Evolutionary conservation across 2,888 invertebrate genomes (phyloP), one percentile per base, ranked within the genome.

Genomic region (Cyclophora punctaria): DNA sequence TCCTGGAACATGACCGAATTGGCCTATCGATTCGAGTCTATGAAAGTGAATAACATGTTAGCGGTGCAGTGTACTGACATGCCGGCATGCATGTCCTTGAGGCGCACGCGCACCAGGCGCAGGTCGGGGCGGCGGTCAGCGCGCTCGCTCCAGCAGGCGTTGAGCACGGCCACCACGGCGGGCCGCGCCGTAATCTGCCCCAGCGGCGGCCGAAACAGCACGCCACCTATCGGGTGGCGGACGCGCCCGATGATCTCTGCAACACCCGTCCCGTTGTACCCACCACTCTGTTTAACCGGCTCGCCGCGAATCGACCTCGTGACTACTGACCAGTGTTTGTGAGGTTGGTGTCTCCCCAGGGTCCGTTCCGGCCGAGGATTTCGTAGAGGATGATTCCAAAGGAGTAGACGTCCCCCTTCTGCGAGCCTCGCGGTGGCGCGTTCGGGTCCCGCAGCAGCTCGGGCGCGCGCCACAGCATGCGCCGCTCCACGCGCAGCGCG

Each of bases 361-460:
- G 96, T 3, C 96, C 96, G 43, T 90, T 89, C 35, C 96, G 83
- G 0, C 94, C 94, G 48, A 96, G 90, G 55, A 96, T 94, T 80
- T 97, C 96, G 69, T 95, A 96, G 2, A 97, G 83, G 35, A 97
- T 91, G 59, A 97, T 94, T 0, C 93, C 95, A 72, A 97, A 96
- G 1, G 95, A 94, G 73, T 94, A 95, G 5, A 95, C 93, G 66
- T 95, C 95, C 33, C 94, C 96, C 70, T 95, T 95, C 73, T 95
- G 95, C 0, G 95, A 92, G n/a, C 96, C 96, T 52, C 93, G 80
- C 0, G 87, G 64, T 0, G 90, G 89, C 0, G 91, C 90, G 35
- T 81, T 84, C 0, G 90, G 80, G 0, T 90, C 83, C 40, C 95
- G 80, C 33, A 95, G 83, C 7, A 95, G 82, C 78, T 95, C 95